Evolutionary conservation across 2,113 vertebrate species (phyloP), one percentile per base, ranked within the genome.

Genomic region (Caranx melampygus): DNA sequence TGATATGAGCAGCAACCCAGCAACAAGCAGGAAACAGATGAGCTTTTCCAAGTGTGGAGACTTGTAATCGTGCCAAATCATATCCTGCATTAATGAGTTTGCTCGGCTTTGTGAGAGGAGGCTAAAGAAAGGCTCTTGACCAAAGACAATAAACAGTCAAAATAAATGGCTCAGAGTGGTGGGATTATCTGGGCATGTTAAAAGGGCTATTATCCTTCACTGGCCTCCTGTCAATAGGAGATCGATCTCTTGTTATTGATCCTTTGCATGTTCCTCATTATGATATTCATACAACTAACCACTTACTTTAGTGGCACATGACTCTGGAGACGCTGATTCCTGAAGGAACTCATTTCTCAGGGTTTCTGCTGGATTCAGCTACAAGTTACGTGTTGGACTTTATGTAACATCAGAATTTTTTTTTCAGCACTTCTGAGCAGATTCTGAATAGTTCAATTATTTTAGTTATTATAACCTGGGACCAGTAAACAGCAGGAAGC

Each of bases 1-100:
- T 15, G 52, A 59, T 65, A 35, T 44, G 37, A 82, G 44, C 45
- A 83, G 61, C 44, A 49, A 40, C 21, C n/a, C 52, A 52, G n/a
- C 40, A 72, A 51, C 64, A 33, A 34, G 35, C 61, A 47, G 35
- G 44, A 62, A 49, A 47, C 16, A 63, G 52, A 44, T 8, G 20
- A 61, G 69, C 31, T 45, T 6, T 60, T 52, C 6, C 35, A 65
- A 37, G 59, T 20, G 37, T 3, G 26, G 40, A 3, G n/a, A 21
- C 33, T 26, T 3, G 4, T 20, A 51, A 51, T 2, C 1, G 16
- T 59, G 14, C 35, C 40, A 64, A 20, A 34, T 47, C 49, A 31
- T 1, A 45, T n/a, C 10, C 42, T 40, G 26, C 14, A 45, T 10
- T 11, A 60, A 34, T 5, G 16, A 5, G 5, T 75, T 45, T 33